Conservation (phyloP, 2,797 vertebrate species). For the Phaenicophaeus curvirostris region DNA sequence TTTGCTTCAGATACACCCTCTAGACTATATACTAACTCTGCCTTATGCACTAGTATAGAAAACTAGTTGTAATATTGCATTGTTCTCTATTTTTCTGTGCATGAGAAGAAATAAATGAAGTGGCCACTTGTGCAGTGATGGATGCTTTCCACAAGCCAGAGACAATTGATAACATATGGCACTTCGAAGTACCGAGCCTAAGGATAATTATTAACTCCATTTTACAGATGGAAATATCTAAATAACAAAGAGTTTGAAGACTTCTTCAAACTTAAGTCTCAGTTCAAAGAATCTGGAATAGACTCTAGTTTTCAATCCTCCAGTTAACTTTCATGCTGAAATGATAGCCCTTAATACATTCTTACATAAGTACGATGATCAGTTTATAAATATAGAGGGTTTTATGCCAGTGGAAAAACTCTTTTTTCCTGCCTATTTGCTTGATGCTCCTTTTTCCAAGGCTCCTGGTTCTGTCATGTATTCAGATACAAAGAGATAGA, state of each 20-base stretch:
- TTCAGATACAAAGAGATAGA: neutral
- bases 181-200: neutral
- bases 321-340: neutral
- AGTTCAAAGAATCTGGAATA: conserved; percentile 1
- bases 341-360: neutral
- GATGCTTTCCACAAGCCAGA: neutral
- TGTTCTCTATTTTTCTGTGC: neutral
- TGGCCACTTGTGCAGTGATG: neutral
- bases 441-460: neutral
- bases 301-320: neutral
- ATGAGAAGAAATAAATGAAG: neutral
- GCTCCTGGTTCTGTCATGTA: neutral
- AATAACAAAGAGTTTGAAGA: neutral
- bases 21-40: neutral
- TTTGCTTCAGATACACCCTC: neutral
- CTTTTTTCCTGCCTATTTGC: neutral
- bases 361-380: neutral
- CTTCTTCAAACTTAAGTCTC: neutral
- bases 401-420: neutral
- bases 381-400: neutral
- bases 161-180: neutral
- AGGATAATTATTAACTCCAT: neutral
- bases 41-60: neutral
- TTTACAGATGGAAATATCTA: conserved; percentile 1
- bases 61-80: neutral